Base-by-base conservation (phyloP, 2,797 vertebrate genomes). In the Melopsittacus undulatus region DNA sequence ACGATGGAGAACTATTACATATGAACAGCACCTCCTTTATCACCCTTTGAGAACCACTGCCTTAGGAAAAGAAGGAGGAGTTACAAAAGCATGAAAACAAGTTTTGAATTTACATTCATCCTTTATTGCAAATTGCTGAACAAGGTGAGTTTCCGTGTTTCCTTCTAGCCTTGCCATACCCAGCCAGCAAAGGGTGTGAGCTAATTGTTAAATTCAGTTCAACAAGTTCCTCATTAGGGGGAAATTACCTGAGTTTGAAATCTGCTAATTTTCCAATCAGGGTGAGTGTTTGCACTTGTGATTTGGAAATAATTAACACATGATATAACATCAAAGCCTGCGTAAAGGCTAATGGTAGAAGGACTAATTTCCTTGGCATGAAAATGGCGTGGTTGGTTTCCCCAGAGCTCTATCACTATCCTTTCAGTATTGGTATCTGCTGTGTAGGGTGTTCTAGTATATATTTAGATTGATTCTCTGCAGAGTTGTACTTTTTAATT, bases 251-350 rank as follows among this genome's bases (percentile, higher is more conserved):
- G 97, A 98, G 97, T 97, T 98, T 97, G 97, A 97, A 98, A 98
- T 98, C 97, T 98, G 97, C 97, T 98, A 98, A 98, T 98, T 98
- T 98, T 98, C 97, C 98, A 98, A 98, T 98, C 98, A 98, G 97
- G 96, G 94, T 98, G 98, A 98, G 98, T 98, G 98, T 98, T 98
- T 98, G 97, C 98, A 98, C 98, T 98, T 98, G 96, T 98, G 98
- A 97, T 97, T 98, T 98, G 97, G 97, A 98, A 98, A 97, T 98
- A 98, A 98, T 98, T 98, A 98, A 97, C 97, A 97, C 97, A 97
- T 96, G 96, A 95, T 97, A 88, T 96, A 98, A 97, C 97, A 98
- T 96, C 89, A 97, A 95, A 98, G 96, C 92, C 95, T 97, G 97
- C 78, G 94, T 96, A 89, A 95, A 96, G 97, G 96, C 96, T 97